These are phyloP conservation scores for Athene noctua DNA, from an alignment of 2,113 vertebrate species.

Conservation along the genomic window DNA sequence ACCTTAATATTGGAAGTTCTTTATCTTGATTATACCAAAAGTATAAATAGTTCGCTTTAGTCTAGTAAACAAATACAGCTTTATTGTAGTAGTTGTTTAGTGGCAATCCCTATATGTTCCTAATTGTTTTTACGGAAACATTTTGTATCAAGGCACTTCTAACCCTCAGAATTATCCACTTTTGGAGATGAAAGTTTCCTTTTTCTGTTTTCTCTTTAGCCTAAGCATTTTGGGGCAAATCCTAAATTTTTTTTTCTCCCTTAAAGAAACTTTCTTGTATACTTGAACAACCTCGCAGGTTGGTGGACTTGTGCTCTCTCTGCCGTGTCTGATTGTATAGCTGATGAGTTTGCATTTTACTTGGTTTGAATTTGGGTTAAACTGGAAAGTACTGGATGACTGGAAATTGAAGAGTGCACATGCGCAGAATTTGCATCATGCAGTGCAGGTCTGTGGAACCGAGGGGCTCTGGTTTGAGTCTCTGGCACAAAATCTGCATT, in stretches of 20 bases:
- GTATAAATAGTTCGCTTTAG: background rate
- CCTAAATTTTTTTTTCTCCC: background rate
- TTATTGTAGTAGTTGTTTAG: background rate
- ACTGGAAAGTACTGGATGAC: background rate
- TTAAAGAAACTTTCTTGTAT: background rate
- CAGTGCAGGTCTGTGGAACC: background rate
- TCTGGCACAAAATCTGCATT: background rate
- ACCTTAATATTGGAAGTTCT: background rate
- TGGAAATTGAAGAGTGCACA: background rate
- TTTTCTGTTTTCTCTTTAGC: background rate
- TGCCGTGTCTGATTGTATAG: background rate
- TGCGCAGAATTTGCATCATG: fast-evolving
- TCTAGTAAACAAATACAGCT: background rate
- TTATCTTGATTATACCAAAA: background rate
- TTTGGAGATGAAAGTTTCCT: background rate
- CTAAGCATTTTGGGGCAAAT: background rate
- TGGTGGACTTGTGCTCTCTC: background rate
- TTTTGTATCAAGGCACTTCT: background rate
- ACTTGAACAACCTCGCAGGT: background rate
- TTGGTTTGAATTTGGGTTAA: background rate
- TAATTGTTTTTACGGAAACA: background rate
- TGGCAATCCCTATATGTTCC: background rate
- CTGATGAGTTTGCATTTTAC: background rate
- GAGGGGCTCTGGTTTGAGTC: background rate
- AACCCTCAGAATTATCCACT: background rate